Conservation (phyloP, 2,888 invertebrate species). For the Crepidodera aurea region DNA sequence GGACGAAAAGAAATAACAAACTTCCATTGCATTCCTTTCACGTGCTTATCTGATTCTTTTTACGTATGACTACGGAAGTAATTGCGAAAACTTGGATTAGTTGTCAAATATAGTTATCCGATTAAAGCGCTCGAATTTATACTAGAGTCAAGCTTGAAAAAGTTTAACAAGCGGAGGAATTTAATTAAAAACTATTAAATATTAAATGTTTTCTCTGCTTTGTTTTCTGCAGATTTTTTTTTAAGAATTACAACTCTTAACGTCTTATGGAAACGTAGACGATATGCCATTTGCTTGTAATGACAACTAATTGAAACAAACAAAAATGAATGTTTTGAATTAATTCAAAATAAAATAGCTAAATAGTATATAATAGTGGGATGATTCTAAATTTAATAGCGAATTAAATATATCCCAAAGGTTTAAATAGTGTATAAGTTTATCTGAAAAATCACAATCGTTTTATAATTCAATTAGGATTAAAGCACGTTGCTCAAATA, state of each 20-base stretch:
- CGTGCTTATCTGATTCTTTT: conserved; percentile 35
- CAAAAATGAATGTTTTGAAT: too few species aligned
- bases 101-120: conserved; percentile 22
- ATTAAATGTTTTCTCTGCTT: too few species aligned
- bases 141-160: not conserved
- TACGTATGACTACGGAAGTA: conserved; percentile 25
- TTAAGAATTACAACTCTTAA: too few species aligned
- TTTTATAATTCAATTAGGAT: conserved; percentile 1
- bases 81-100: conserved; percentile 28
- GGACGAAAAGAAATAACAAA: conserved; percentile 41
- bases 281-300: too few species aligned
- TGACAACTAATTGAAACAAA: too few species aligned
- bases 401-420: too few species aligned
- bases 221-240: too few species aligned
- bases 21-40: conserved; percentile 36
- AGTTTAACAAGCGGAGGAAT: not conserved
- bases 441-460: not conserved
- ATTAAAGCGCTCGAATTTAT: not conserved
- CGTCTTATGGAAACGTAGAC: too few species aligned
- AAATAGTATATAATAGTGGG: too few species aligned
- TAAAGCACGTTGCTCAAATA: conserved; percentile 19
- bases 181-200: too few species aligned
- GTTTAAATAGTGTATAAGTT: not conserved
- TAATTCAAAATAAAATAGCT: too few species aligned
- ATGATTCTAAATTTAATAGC: too few species aligned